These are phyloP conservation scores for Melieria omissa DNA, from an alignment of 2,888 invertebrate genomes.

Conservation along the genomic window DNA sequence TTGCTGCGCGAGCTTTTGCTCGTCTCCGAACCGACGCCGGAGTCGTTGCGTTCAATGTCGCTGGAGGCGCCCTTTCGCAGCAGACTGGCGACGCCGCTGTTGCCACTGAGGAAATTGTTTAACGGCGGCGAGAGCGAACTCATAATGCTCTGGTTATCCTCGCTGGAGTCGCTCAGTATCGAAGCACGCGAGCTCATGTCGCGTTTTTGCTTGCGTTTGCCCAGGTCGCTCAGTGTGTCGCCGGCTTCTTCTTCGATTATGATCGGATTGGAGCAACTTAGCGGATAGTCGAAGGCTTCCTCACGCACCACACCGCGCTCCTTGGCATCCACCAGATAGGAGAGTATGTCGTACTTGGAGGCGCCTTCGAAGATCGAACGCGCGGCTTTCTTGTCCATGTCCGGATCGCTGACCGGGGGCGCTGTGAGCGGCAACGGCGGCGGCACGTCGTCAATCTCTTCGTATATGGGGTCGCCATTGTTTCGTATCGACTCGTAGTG, in stretches of 20 bases:
- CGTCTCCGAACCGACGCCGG: conserved; percentile 92
- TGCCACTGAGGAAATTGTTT: conserved; percentile 51
- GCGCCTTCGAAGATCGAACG: conserved; percentile 81
- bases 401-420: conserved; percentile 78
- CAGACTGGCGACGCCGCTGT: conserved; percentile 24
- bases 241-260: conserved; percentile 71
- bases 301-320: conserved; percentile 78
- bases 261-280: conserved; percentile 69
- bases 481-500: conserved; percentile 78
- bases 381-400: conserved; percentile 76
- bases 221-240: conserved; percentile 71
- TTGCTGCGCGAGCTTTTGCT: conserved; percentile 86
- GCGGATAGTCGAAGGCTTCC: conserved; percentile 76
- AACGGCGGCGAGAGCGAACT: conserved; percentile 67
- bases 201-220: conserved; percentile 62
- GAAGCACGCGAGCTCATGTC: conserved; percentile 76
- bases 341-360: conserved; percentile 89
- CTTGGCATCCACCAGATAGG: conserved; percentile 88
- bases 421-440: conserved; percentile 83
- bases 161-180: conserved; percentile 86
- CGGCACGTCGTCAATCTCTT: conserved; percentile 80
- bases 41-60: conserved; percentile 91
- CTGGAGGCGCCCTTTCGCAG: conserved; percentile 65
- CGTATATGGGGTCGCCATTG: conserved; percentile 79
- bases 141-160: conserved; percentile 78